Evolutionary conservation across 2,888 invertebrate species (phyloP), one percentile per base, ranked within the genome.

Genomic region (Acrobasis suavella): DNA sequence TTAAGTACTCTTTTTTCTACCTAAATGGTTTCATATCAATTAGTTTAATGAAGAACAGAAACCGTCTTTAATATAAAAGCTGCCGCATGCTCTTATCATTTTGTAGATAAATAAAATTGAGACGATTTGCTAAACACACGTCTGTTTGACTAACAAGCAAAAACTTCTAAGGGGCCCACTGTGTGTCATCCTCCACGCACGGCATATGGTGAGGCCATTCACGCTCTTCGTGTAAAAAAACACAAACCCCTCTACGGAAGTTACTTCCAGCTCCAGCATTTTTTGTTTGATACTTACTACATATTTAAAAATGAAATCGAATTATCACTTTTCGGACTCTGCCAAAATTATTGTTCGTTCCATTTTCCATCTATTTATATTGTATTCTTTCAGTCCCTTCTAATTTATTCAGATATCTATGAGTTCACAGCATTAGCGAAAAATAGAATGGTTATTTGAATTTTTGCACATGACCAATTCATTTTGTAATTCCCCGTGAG

Each of bases 111-210:
- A 73, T 76, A 77, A 76, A 72, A 67, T 73, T 67, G 64, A 75
- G 74, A 72, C 76, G 76, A 72, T 69, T 67, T 66, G 54, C 56
- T 64, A 65, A 67, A 75, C 71, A 69, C 67, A 69, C 67, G 73
- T 69, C 75, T 71, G 64, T 65, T 64, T 65, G 63, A 38, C 70
- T 62, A 67, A 67, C 67, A 68, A 76, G 71, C 79, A 81, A 82
- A 81, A 82, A 78, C 67, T 75, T 72, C 75, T 80, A 83, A 86
- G 72, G 82, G 83, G 82, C 75, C 74, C 75, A 73, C 73, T 46
- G 82, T 84, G 81, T 87, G 87, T 86, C 85, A 85, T 83, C 77
- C 69, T 56, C 64, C 59, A 32, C 22, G 22, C 22, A 65, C 67
- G 73, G 73, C 81, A 83, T 81, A 81, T 83, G 83, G 81, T 72